Conservation (phyloP, 92 coral and sea anemone genomes). For the Actinostola sp. region DNA sequence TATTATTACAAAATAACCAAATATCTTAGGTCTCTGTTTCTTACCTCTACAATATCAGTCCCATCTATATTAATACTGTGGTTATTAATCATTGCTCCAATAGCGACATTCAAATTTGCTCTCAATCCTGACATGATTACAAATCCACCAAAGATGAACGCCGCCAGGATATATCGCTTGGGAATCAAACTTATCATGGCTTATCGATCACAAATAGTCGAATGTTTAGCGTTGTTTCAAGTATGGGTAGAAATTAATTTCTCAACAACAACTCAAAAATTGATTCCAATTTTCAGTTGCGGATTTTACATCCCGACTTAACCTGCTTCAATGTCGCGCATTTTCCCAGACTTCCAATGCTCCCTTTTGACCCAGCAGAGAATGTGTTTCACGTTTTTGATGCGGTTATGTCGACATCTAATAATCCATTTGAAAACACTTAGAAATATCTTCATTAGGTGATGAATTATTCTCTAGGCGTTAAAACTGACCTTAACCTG, state of each 20-base stretch:
- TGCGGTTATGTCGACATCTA: no score
- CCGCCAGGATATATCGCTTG: constrained; percentile 76
- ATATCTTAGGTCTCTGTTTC: background rate
- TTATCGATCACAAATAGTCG: background rate
- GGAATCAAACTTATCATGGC: constrained; percentile 41
- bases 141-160: constrained; percentile 80
- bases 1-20: background rate
- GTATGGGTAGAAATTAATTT: no score
- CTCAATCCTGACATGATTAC: constrained; percentile 80
- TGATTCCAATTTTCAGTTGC: no score
- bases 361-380: background rate
- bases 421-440: no score
- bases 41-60: constrained; percentile 34
- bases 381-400: background rate
- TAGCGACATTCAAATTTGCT: constrained; percentile 84
- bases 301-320: background rate
- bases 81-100: constrained; percentile 91
- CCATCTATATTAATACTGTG: constrained; percentile 60
- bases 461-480: no score
- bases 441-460: no score
- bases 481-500: no score
- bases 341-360: background rate
- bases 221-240: no score
- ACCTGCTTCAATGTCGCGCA: background rate
- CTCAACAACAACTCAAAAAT: no score